phyloP scores from a whole-genome alignment of 1,140 invertebrate species.

The Drosophila burlai region DNA sequence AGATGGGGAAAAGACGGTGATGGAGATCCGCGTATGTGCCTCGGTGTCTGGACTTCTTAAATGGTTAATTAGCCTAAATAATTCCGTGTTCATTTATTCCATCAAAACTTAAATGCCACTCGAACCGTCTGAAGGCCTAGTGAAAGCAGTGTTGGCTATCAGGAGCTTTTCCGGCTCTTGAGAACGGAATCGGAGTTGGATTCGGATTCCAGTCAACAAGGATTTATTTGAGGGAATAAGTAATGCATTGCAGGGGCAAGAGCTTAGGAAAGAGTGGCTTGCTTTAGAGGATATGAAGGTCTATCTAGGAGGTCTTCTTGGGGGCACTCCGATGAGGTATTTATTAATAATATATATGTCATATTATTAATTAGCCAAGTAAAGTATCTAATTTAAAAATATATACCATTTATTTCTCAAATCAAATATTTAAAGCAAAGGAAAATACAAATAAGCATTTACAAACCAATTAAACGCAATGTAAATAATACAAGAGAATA shows the following conservation, averaged over 20 bases:
- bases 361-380: too few species aligned
- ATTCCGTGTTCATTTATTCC: constrained; percentile 42
- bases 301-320: too few species aligned
- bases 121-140: constrained; percentile 25
- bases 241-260: constrained; percentile 38
- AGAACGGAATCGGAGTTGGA: constrained; percentile 17
- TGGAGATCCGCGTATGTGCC: constrained; percentile 11
- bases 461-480: too few species aligned
- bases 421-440: too few species aligned
- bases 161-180: constrained; percentile 23
- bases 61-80: constrained; percentile 64
- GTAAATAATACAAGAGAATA: too few species aligned
- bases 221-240: constrained; percentile 54
- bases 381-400: too few species aligned
- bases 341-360: too few species aligned
- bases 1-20: constrained; percentile 15
- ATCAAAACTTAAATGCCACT: constrained; percentile 51
- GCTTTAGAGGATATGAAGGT: not conserved
- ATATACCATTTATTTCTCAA: too few species aligned
- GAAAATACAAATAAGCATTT: too few species aligned
- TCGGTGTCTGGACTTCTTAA: constrained; percentile 43
- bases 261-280: constrained; percentile 9
- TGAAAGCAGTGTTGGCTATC: constrained; percentile 15
- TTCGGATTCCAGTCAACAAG: constrained; percentile 61
- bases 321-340: too few species aligned